Conservation (phyloP, 2,113 vertebrate genomes). For the Hemicordylus capensis region DNA sequence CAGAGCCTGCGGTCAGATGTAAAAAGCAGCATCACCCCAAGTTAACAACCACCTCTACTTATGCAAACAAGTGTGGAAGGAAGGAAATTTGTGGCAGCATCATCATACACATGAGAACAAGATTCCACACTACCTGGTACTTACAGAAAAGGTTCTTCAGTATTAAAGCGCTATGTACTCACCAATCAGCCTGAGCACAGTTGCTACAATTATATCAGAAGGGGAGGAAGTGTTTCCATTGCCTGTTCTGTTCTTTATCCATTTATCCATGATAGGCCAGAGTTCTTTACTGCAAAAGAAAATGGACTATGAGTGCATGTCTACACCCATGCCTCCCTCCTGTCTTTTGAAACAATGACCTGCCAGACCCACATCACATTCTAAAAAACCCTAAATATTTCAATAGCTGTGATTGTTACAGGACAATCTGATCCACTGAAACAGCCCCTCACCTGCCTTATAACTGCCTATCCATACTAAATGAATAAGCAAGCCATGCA, state of each 20-base stretch:
- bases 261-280: constrained; percentile 94
- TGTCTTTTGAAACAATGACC: background rate
- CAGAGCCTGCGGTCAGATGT: background rate
- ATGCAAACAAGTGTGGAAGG: background rate
- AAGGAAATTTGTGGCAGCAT: background rate
- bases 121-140: too few relatives aligned
- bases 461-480: background rate
- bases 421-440: background rate
- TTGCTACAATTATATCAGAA: constrained; percentile 81
- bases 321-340: too few relatives aligned
- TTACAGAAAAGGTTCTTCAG: background rate
- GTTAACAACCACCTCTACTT: background rate
- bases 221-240: constrained; percentile 62
- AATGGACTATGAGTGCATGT: background rate
- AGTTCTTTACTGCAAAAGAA: constrained; percentile 83
- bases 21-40: background rate
- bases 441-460: too few relatives aligned
- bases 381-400: too few relatives aligned
- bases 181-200: constrained; percentile 91
- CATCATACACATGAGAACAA: too few relatives aligned
- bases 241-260: constrained; percentile 85
- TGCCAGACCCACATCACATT: background rate
- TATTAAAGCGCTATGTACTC: constrained; percentile 43
- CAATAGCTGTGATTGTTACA: background rate
- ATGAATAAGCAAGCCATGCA: too few relatives aligned